Conservation (phyloP, 2,797 vertebrate species). For the Onychomys arenicola region DNA sequence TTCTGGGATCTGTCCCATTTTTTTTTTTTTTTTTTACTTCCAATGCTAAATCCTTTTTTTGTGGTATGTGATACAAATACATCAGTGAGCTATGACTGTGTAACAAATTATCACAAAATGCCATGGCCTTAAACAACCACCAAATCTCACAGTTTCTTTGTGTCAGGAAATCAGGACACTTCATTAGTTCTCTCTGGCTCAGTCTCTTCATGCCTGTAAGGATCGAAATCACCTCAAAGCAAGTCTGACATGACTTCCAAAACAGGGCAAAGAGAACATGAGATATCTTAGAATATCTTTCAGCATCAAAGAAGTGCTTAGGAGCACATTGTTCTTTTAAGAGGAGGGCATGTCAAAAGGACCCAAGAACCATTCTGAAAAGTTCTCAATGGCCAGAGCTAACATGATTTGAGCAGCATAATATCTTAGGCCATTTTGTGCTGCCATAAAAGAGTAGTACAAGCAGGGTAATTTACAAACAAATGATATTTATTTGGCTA, state of each 20-base stretch:
- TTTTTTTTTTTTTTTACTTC: too few relatives aligned
- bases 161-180: background rate
- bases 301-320: background rate
- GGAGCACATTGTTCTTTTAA: background rate
- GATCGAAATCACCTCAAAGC: background rate
- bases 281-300: background rate
- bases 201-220: background rate
- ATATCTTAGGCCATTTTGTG: background rate
- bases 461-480: slow-evolving; percentile 1
- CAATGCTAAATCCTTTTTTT: background rate
- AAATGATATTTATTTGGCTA: background rate
- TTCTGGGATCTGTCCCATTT: background rate
- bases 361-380: background rate
- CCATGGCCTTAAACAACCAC: background rate
- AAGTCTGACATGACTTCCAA: background rate
- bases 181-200: background rate
- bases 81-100: background rate
- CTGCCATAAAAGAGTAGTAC: background rate
- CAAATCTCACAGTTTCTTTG: background rate
- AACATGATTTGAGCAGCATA: background rate
- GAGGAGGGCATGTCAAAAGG: background rate
- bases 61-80: background rate
- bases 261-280: background rate
- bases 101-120: background rate
- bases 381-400: background rate